Conservation (phyloP, 2,888 invertebrate species). For the Perdita meconis region DNA sequence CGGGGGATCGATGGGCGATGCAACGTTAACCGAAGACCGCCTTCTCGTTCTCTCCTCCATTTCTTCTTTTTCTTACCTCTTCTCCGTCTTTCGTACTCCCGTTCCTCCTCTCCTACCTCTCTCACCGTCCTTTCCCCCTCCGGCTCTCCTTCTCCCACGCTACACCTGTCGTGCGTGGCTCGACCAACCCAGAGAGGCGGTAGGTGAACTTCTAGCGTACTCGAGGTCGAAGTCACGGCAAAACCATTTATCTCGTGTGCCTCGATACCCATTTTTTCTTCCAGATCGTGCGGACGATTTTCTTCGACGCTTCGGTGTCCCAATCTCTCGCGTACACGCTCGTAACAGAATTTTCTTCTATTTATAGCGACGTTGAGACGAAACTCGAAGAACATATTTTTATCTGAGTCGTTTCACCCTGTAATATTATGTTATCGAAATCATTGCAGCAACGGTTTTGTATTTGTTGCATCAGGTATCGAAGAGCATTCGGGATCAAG, state of each 20-base stretch:
- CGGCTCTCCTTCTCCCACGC: slow-evolving; percentile 79
- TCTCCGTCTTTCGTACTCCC: slow-evolving; percentile 59
- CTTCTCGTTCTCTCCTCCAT: slow-evolving; percentile 76
- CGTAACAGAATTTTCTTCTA: too few species aligned
- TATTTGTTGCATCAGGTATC: too few species aligned
- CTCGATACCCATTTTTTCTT: slow-evolving; percentile 1
- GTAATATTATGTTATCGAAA: too few species aligned
- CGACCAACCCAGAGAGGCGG: slow-evolving; percentile 48
- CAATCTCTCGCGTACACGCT: too few species aligned
- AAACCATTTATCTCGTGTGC: slow-evolving; percentile 76
- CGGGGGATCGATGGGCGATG: slow-evolving; percentile 80
- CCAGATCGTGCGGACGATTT: background rate
- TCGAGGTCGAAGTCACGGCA: slow-evolving; percentile 73
- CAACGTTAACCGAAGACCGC: slow-evolving; percentile 80
- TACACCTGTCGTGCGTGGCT: slow-evolving; percentile 80
- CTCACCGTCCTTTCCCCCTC: slow-evolving; percentile 47
- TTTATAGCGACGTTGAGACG: too few species aligned
- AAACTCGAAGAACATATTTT: too few species aligned
- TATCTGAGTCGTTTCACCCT: too few species aligned
- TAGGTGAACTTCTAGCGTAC: slow-evolving; percentile 70
- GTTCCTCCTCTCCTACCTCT: slow-evolving; percentile 42
- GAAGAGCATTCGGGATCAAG: too few species aligned
- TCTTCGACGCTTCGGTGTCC: background rate
- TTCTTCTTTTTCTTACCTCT: slow-evolving; percentile 57
- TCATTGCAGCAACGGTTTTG: too few species aligned